Base-by-base conservation (phyloP, 2,888 invertebrate genomes). In the Clivina fossor region DNA sequence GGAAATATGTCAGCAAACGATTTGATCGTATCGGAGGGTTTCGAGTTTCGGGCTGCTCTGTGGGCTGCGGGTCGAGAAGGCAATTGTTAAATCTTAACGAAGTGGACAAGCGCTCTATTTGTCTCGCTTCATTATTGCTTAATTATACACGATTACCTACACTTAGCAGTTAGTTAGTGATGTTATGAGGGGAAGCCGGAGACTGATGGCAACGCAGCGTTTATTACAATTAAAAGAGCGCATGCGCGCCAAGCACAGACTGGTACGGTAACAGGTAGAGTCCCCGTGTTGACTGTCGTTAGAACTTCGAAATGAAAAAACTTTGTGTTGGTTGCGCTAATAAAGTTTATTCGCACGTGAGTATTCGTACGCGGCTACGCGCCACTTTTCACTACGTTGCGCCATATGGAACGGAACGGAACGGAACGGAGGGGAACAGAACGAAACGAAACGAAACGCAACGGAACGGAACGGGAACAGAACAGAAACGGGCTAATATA, bases 261-360 rank as follows among this genome's bases (percentile, higher is more conserved):
- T 20, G 9, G n/a, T n/a, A n/a, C n/a, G n/a, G n/a, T n/a, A n/a
- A n/a, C n/a, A n/a, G n/a, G n/a, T n/a, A n/a, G n/a, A n/a, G n/a
- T n/a, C n/a, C n/a, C n/a, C n/a, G n/a, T n/a, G n/a, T n/a, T n/a
- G n/a, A n/a, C n/a, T n/a, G n/a, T n/a, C n/a, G n/a, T n/a, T n/a
- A n/a, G n/a, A n/a, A n/a, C n/a, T n/a, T 53, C 35, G 9, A 28
- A 53, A 53, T 53, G 44, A 53, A 53, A 53, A 53, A 53, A 53
- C 53, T 53, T 53, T 44, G 24, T 24, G 24, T 13, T 20, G 40
- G 40, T 28, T 19, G 22, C 43, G 19, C 53, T 53, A 53, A 53
- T 53, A 44, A 44, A 41, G 26, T 53, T 53, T 44, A 53, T 53
- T 53, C 44, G 24, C 30, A 41, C 38, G 49, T 38, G 49, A 49